Evolutionary conservation across 2,797 vertebrate species (phyloP).

Genomic region (Crypturellus tataupa): DNA sequence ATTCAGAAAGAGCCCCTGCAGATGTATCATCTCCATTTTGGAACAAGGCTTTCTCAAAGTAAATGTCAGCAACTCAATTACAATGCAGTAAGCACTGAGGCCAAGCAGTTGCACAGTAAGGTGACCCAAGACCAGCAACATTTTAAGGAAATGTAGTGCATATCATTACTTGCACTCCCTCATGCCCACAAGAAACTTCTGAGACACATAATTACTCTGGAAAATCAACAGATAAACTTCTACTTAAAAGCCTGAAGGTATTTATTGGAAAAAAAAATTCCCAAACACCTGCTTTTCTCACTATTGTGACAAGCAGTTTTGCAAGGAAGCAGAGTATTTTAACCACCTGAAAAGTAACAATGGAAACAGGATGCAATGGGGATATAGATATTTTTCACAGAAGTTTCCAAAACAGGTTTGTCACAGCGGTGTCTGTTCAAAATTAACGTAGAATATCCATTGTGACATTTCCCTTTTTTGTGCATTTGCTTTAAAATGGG

Average conservation of each 20-base stretch:
- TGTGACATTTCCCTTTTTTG: constrained; percentile 67
- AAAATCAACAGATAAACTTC: neutral
- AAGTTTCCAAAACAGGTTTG: constrained; percentile 51
- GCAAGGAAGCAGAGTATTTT: constrained; percentile 24
- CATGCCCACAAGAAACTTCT: neutral
- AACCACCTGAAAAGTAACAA: constrained; percentile 55
- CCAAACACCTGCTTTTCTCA: constrained; percentile 41
- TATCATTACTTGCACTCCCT: neutral
- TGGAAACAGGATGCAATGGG: constrained; percentile 44
- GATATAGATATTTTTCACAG: constrained; percentile 39
- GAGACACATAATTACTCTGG: rapidly evolving
- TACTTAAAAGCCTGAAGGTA: neutral
- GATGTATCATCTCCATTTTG: neutral
- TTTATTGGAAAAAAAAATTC: neutral
- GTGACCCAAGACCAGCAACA: neutral
- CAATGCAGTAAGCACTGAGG: neutral
- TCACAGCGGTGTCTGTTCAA: constrained; percentile 25
- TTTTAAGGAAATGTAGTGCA: neutral
- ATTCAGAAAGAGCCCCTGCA: neutral
- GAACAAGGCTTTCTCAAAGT: neutral
- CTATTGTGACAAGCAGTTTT: constrained; percentile 53
- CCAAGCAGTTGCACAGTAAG: neutral
- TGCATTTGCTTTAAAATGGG: constrained; percentile 39
- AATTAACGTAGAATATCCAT: constrained; percentile 47
- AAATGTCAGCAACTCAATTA: neutral